Percentiles rank a stretch among this genome's conserved stretches.
phyloP scores from a whole-genome alignment of 1,140 invertebrate species.

The Rhagoletis pomonella region DNA sequence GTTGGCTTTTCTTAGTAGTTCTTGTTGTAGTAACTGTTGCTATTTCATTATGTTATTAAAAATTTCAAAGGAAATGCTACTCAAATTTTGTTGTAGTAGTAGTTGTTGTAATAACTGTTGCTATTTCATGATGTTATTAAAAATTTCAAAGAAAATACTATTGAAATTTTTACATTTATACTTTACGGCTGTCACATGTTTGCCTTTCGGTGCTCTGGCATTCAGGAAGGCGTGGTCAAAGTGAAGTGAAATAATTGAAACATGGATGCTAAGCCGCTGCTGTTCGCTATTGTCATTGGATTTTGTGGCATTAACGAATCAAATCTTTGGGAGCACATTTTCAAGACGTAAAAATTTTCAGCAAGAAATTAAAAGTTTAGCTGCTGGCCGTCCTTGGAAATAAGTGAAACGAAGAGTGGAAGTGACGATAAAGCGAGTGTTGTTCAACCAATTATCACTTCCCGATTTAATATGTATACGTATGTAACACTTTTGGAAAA shows the following conservation, averaged over 20 bases:
- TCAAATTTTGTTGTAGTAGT: neutral
- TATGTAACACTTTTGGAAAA: neutral
- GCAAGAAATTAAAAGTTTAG: neutral
- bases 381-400: neutral
- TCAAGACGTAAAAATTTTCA: neutral
- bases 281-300: conserved; percentile 37
- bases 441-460: neutral
- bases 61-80: conserved; percentile 40
- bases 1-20: neutral
- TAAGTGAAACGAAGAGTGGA: neutral
- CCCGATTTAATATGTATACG: neutral
- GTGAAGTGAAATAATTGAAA: conserved; percentile 46
- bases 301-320: neutral
- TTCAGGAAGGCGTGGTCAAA: conserved; percentile 67
- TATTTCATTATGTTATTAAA: conserved; percentile 24
- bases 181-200: conserved; percentile 56
- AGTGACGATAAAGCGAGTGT: neutral
- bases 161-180: conserved; percentile 16
- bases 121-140: conserved; percentile 36
- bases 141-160: conserved; percentile 44
- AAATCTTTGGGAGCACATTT: neutral
- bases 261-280: neutral
- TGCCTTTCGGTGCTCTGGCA: conserved; percentile 55
- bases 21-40: neutral
- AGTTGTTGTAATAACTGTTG: conserved; percentile 62